phyloP scores from a whole-genome alignment of 2,888 invertebrate species.

The Drosophila macrospina region DNA sequence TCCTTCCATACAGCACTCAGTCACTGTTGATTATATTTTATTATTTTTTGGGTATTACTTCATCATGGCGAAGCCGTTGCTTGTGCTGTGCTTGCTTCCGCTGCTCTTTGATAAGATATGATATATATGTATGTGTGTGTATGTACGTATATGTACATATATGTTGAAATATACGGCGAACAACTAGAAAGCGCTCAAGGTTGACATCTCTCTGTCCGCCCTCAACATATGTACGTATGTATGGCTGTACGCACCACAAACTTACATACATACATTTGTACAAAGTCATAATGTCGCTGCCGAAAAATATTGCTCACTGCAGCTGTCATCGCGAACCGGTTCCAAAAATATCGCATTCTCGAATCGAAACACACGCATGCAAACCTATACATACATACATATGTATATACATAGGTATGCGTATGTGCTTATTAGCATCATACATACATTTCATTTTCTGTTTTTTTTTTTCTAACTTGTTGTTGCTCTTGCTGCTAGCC shows the following conservation, averaged over 20 bases:
- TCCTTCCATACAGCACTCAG: conserved; percentile 24
- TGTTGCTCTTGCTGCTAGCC: conserved; percentile 9
- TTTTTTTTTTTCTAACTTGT: conserved; percentile 39
- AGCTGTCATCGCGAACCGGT: conserved; percentile 70
- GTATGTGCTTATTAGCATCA: conserved; percentile 1
- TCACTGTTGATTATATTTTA: conserved; percentile 59
- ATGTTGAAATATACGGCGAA: conserved; percentile 24
- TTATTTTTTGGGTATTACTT: conserved; percentile 67
- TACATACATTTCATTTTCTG: conserved; percentile 30
- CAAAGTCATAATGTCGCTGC: conserved; percentile 24
- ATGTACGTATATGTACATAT: neutral
- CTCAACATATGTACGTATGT: conserved; percentile 18
- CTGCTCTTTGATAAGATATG: conserved; percentile 62
- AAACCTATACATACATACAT: too few relatives aligned
- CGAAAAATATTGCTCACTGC: conserved; percentile 49
- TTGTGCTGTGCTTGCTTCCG: conserved; percentile 52
- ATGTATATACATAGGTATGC: neutral
- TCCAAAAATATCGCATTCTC: conserved; percentile 63
- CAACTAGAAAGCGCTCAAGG: conserved; percentile 64
- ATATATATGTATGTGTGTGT: too few relatives aligned
- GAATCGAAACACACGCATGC: conserved; percentile 15
- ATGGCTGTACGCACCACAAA: neutral
- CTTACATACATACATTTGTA: neutral
- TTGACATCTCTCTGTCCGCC: conserved; percentile 56
- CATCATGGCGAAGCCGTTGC: conserved; percentile 53